Conservation (phyloP, 2,113 vertebrate species). For the Paracanthobrama guichenoti region DNA sequence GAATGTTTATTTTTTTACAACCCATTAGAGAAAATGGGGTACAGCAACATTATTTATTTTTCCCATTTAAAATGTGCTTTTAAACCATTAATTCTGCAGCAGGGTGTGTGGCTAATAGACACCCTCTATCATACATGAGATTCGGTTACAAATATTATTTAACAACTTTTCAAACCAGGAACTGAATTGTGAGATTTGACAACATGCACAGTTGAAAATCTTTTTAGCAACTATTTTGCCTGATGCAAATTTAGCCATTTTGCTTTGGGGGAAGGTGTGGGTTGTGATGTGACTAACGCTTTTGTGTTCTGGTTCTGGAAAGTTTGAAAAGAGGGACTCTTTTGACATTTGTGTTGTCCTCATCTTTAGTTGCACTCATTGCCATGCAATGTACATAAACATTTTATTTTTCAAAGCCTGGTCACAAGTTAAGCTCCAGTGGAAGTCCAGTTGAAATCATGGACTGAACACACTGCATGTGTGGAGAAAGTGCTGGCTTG, state of each 20-base stretch:
- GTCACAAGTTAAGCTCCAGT: not conserved
- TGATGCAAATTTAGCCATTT: not conserved
- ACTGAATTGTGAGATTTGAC: not conserved
- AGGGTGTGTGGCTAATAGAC: not conserved
- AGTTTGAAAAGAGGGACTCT: not conserved
- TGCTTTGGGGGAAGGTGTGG: not conserved
- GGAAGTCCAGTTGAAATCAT: not conserved
- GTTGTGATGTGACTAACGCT: not conserved
- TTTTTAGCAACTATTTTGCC: not conserved
- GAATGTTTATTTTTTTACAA: not conserved
- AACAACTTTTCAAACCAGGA: not conserved
- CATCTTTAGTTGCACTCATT: constrained; percentile 23
- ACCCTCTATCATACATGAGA: not conserved
- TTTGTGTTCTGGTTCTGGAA: not conserved
- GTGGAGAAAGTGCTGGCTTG: not conserved
- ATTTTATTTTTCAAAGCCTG: not conserved
- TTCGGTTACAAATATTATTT: too few relatives aligned
- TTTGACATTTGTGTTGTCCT: constrained; percentile 14
- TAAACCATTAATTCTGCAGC: not conserved
- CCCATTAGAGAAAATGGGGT: not conserved
- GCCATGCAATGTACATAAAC: constrained; percentile 37
- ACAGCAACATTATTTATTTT: too few relatives aligned
- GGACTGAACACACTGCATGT: not conserved
- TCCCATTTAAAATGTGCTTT: not conserved
- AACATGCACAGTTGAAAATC: not conserved